Conservation (phyloP, 2,113 vertebrate species). For the Zosterops lateralis region DNA sequence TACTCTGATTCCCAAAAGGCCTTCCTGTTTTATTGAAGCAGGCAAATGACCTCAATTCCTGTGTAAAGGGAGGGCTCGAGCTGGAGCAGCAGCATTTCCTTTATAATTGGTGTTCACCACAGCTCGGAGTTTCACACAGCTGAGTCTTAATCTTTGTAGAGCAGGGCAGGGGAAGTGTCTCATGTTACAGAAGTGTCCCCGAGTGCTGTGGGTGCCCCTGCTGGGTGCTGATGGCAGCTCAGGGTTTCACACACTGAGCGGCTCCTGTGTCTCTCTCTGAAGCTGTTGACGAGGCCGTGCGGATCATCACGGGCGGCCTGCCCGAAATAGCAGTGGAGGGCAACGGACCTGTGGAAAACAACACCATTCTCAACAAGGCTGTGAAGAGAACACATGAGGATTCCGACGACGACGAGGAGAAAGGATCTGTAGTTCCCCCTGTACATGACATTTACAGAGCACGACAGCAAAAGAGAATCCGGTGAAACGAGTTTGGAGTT, state of each 20-base stretch:
- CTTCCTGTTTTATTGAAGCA: neutral
- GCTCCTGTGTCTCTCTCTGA: neutral
- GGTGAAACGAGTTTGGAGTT: slow-evolving; percentile 73
- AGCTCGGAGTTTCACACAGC: neutral
- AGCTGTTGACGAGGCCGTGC: slow-evolving; percentile 94
- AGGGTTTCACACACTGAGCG: neutral
- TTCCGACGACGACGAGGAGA: slow-evolving; percentile 96
- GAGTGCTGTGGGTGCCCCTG: neutral
- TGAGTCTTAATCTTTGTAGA: rapidly evolving
- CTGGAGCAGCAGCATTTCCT: neutral
- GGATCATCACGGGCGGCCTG: slow-evolving; percentile 89
- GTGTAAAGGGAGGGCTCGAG: neutral
- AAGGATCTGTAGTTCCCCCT: slow-evolving; percentile 92
- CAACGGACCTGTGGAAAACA: slow-evolving; percentile 92
- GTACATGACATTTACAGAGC: slow-evolving; percentile 97
- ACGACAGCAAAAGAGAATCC: slow-evolving; percentile 96
- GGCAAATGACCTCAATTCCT: neutral
- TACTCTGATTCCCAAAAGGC: neutral
- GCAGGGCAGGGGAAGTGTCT: neutral
- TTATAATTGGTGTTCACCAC: neutral
- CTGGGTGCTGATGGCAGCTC: neutral
- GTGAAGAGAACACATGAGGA: slow-evolving; percentile 96
- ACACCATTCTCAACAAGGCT: slow-evolving; percentile 82
- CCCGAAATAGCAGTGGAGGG: slow-evolving; percentile 87
- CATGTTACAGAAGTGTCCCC: neutral